Evolutionary conservation across 2,113 vertebrate genomes (phyloP).

Genomic region (Spea multiplicata): DNA sequence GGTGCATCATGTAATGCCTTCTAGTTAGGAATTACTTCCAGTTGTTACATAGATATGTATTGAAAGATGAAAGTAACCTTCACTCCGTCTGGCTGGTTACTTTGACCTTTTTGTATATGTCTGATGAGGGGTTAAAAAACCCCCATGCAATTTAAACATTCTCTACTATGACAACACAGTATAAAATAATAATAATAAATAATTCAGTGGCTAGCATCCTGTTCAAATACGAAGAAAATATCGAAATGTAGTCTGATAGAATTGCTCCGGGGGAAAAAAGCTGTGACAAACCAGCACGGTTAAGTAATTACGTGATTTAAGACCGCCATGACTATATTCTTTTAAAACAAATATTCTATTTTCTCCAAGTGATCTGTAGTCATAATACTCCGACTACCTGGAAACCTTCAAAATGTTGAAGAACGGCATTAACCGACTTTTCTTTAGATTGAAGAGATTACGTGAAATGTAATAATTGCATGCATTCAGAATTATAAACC

Average conservation of each 20-base stretch:
- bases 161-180: not conserved
- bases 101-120: no score
- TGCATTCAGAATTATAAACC: constrained; percentile 16
- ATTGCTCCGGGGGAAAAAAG: not conserved
- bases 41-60: no score
- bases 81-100: no score
- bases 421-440: no score
- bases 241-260: not conserved
- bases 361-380: not conserved
- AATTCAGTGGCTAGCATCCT: constrained; percentile 17
- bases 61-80: no score
- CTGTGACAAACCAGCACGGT: constrained; percentile 11
- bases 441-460: no score
- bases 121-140: no score
- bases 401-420: no score
- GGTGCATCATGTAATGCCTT: no score
- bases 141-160: not conserved
- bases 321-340: not conserved
- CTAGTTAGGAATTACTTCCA: no score
- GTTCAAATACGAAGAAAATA: constrained; percentile 7
- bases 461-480: constrained; percentile 9
- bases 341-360: not conserved
- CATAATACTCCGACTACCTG: not conserved
- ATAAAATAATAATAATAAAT: constrained; percentile 25
- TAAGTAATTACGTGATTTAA: constrained; percentile 9